Evolutionary conservation across 2,113 vertebrate species (phyloP), one percentile per base, ranked within the genome.

Genomic region (Ophthalmolycus amberensis): DNA sequence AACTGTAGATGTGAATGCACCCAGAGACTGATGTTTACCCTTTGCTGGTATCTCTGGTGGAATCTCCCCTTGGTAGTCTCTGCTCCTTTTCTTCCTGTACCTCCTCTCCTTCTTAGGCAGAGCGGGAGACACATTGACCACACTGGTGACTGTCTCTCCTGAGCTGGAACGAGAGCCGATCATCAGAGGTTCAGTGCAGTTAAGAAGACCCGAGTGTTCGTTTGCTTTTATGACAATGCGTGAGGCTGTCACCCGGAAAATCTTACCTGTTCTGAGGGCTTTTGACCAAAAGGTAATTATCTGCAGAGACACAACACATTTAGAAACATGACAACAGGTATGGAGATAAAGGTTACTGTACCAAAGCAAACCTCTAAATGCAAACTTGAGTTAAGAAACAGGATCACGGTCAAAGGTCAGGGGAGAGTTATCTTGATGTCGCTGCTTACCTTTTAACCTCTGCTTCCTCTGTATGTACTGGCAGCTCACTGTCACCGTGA

Each of bases 11-110:
- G 2, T 60, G 12, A 27, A 58, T 58, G 29, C 29, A 34, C 4
- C 5, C 20, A n/a, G 3, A 14, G 65, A 46, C 44, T 62, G n/a
- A n/a, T 40, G 7, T 50, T 32, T 90, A 99, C 98, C 97, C 98
- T 99, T 99, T 60, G 96, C 97, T 6, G 98, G 98, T 83, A 99
- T 95, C 42, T 96, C 97, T 20, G 98, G 98, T 29, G 97, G 97
- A 7, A 93, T 56, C 6, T 98, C 97, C 42, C 77, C 59, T n/a
- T 80, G 73, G 40, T 94, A 93, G 48, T 92, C 91, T 85, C 94
- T 96, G 88, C 87, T 93, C 71, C 89, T 93, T 71, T 91, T 95
- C 91, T 93, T 93, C 67, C 83, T 90, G 91, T 94, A 95, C 75
- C 94, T 96, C 90, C 96, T 96, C 85, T 95, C 85, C 22, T 96